Evolutionary conservation across 2,888 invertebrate genomes (phyloP).

Genomic region (Cabera pusaria): DNA sequence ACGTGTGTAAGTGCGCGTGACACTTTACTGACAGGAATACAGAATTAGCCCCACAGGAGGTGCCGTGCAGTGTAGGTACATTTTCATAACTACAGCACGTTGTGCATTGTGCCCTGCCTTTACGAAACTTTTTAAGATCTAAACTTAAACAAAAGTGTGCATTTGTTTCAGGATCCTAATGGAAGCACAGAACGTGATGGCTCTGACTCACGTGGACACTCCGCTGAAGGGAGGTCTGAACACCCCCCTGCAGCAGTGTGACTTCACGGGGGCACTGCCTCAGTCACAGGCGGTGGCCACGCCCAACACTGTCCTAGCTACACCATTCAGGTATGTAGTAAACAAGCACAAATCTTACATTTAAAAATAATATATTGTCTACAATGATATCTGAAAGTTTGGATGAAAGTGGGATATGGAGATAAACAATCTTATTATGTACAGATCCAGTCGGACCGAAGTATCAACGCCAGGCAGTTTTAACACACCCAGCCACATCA

Average conservation of each 20-base stretch:
- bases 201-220: slow-evolving; percentile 98
- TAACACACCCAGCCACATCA: slow-evolving; percentile 79
- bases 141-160: not conserved
- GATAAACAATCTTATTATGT: no score
- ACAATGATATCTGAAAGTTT: no score
- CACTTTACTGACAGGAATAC: no score
- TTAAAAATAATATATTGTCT: no score
- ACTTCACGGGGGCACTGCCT: slow-evolving; percentile 93
- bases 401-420: no score
- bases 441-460: slow-evolving; percentile 86
- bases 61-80: no score
- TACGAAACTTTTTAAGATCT: no score
- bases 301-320: slow-evolving; percentile 95
- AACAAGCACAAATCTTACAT: no score
- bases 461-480: slow-evolving; percentile 84
- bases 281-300: slow-evolving; percentile 87
- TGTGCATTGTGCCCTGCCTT: no score
- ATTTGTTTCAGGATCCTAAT: slow-evolving; percentile 85
- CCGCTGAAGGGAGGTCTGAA: slow-evolving; percentile 98
- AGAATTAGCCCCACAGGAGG: no score
- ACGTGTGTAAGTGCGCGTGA: no score
- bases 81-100: no score
- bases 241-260: slow-evolving; percentile 94
- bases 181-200: slow-evolving; percentile 99
- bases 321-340: slow-evolving; percentile 93